These are phyloP conservation scores for Limnephilus lunatus DNA, from an alignment of 2,888 invertebrate species.

Conservation along the genomic window DNA sequence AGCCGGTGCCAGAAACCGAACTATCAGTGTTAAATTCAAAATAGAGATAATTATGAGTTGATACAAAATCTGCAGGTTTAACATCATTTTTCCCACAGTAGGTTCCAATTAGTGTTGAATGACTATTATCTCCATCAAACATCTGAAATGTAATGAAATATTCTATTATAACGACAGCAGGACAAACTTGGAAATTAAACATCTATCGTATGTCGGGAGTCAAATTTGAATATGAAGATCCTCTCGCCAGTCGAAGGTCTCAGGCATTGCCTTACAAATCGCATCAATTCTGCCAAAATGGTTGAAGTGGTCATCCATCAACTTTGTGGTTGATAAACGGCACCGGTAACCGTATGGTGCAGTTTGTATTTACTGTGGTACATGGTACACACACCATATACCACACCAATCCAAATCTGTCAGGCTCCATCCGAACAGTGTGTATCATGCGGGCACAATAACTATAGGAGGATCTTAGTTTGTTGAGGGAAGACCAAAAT, in stretches of 20 bases:
- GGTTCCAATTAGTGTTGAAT: slow-evolving; percentile 81
- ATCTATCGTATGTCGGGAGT: too few relatives aligned
- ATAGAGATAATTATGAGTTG: slow-evolving; percentile 85
- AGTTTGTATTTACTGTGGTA: too few relatives aligned
- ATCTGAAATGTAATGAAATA: slow-evolving; percentile 75
- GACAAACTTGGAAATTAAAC: too few relatives aligned
- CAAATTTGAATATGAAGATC: not conserved
- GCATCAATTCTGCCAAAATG: not conserved
- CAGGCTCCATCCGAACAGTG: not conserved
- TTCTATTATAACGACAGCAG: not conserved
- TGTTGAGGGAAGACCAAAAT: not conserved
- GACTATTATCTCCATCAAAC: slow-evolving; percentile 82
- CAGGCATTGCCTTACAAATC: not conserved
- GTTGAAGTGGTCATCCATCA: not conserved
- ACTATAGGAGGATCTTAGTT: not conserved
- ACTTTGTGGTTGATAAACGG: not conserved
- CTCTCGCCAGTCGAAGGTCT: not conserved
- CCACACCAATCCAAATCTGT: too few relatives aligned
- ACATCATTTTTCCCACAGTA: slow-evolving; percentile 81
- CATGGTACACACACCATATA: too few relatives aligned
- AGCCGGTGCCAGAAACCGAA: slow-evolving; percentile 81
- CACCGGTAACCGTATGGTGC: too few relatives aligned
- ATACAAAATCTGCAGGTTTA: slow-evolving; percentile 79
- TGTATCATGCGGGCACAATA: not conserved
- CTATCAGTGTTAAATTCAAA: slow-evolving; percentile 82